Conservation (phyloP, 2,888 invertebrate species). For the Harmothoe impar region DNA sequence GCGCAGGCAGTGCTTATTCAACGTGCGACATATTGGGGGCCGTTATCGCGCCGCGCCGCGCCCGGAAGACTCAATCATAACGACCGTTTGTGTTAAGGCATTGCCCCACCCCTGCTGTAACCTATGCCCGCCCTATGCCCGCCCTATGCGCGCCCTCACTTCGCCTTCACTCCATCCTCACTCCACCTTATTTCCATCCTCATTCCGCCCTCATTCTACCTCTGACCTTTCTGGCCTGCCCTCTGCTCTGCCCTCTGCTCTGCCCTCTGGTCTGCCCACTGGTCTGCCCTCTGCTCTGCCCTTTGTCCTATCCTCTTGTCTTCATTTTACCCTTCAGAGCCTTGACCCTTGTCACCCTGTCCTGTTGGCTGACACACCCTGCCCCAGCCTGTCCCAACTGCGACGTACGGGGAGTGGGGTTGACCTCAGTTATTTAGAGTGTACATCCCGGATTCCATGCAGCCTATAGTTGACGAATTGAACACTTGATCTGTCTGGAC, state of each 20-base stretch:
- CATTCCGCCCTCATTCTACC: not conserved
- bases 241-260: not conserved
- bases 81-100: not conserved
- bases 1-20: slow-evolving; percentile 45
- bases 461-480: too few relatives aligned
- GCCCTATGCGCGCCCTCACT: not conserved
- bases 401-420: not conserved
- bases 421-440: too few relatives aligned
- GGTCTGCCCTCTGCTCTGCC: not conserved
- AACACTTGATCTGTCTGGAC: too few relatives aligned
- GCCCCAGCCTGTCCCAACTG: too few relatives aligned
- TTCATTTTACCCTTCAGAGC: not conserved
- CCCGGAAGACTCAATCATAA: slow-evolving; percentile 14
- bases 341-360: not conserved
- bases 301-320: not conserved
- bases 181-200: too few relatives aligned
- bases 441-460: too few relatives aligned
- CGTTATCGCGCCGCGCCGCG: not conserved
- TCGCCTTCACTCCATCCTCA: not conserved
- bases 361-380: not conserved
- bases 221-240: not conserved
- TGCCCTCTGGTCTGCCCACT: not conserved
- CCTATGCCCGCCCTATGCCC: not conserved
- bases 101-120: not conserved
- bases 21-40: slow-evolving; percentile 51